Conservation (phyloP, 2,888 invertebrate species). For the Dascillus cervinus region DNA sequence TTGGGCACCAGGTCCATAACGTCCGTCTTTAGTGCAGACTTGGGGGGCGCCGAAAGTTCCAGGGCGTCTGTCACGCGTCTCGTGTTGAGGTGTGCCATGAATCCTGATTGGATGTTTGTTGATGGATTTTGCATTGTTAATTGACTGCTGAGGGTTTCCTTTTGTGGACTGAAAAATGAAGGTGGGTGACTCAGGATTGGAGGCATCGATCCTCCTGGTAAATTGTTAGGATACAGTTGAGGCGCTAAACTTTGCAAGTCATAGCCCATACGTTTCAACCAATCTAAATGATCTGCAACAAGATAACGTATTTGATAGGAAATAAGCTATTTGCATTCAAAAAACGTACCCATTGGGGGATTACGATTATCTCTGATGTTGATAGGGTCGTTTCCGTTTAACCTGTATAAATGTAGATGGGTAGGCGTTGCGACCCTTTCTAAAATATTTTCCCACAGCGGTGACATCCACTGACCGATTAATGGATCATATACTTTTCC, state of each 20-base stretch:
- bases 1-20: conserved; percentile 67
- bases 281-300: conserved; percentile 71
- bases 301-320: conserved; percentile 2
- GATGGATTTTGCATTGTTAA: conserved; percentile 47
- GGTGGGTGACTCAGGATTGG: conserved; percentile 55
- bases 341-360: conserved; percentile 65
- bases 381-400: conserved; percentile 90
- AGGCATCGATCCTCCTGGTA: conserved; percentile 60
- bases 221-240: conserved; percentile 67
- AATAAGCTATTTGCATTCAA: conserved; percentile 4
- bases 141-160: conserved; percentile 46
- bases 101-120: conserved; percentile 69
- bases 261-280: conserved; percentile 80
- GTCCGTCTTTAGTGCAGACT: conserved; percentile 72
- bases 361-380: conserved; percentile 68
- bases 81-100: conserved; percentile 72
- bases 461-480: conserved; percentile 94
- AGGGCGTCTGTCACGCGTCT: conserved; percentile 71
- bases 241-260: conserved; percentile 80
- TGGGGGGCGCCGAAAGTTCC: conserved; percentile 68
- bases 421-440: conserved; percentile 76
- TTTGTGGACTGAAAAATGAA: conserved; percentile 45
- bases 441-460: conserved; percentile 81
- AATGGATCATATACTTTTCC: conserved; percentile 91
- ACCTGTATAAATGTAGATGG: conserved; percentile 78